Percentiles rank a stretch among this genome's conserved stretches.
Conservation (phyloP, 2,888 invertebrate genomes). For the Phymatocera aterrima region DNA sequence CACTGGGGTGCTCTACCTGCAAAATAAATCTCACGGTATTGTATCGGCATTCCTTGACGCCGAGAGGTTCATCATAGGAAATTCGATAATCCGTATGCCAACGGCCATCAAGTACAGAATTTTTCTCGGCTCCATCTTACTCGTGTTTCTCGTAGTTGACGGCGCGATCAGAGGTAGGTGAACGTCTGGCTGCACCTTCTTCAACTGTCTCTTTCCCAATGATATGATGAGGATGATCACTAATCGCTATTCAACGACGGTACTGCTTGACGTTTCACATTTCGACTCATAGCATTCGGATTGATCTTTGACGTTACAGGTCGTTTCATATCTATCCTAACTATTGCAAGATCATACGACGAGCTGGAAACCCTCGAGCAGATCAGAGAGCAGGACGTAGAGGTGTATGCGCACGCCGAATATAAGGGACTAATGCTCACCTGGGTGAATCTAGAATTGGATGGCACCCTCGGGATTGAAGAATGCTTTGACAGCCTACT, state of each 20-base stretch:
- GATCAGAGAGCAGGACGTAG: not conserved
- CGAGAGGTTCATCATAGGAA: not conserved
- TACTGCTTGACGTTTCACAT: not conserved
- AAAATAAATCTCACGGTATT: constrained; percentile 2
- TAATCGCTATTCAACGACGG: not conserved
- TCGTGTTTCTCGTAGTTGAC: not conserved
- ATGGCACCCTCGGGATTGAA: too few relatives aligned
- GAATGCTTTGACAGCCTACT: too few relatives aligned
- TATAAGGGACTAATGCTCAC: too few relatives aligned
- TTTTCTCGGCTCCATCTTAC: not conserved
- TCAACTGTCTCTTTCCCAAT: too few relatives aligned
- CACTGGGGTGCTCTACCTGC: not conserved
- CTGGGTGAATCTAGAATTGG: too few relatives aligned
- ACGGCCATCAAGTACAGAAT: not conserved
- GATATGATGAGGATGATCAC: too few relatives aligned
- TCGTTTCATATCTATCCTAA: constrained; percentile 1
- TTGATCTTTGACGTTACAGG: not conserved
- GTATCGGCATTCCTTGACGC: not conserved
- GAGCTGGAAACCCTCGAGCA: not conserved
- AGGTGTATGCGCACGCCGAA: not conserved
- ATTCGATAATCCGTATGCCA: not conserved
- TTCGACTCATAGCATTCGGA: too few relatives aligned
- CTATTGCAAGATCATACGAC: not conserved
- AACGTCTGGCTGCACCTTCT: too few relatives aligned
- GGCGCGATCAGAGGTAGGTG: not conserved